phyloP scores from a whole-genome alignment of 2,113 vertebrate species.

The Grus americana region DNA sequence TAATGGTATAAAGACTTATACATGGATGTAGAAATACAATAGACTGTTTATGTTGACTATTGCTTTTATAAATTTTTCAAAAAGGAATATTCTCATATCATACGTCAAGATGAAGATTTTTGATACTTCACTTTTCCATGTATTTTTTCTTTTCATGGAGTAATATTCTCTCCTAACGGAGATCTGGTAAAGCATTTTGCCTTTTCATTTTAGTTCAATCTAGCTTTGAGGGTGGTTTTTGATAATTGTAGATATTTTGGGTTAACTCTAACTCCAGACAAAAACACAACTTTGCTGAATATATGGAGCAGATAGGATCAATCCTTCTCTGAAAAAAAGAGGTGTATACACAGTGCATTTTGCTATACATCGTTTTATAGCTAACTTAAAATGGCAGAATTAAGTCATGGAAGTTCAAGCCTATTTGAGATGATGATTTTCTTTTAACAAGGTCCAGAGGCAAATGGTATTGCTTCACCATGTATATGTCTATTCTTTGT shows the following conservation, averaged over 20 bases:
- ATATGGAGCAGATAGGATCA: background rate
- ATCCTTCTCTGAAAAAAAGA: background rate
- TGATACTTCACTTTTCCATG: background rate
- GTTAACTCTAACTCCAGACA: background rate
- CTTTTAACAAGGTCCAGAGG: background rate
- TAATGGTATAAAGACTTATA: background rate
- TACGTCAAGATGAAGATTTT: background rate
- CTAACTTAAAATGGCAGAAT: background rate
- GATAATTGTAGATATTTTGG: background rate
- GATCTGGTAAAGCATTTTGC: background rate
- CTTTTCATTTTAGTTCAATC: background rate
- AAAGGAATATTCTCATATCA: background rate
- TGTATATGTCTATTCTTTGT: background rate
- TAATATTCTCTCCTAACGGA: background rate
- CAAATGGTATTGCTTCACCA: background rate
- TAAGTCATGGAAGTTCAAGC: background rate
- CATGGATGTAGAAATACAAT: background rate
- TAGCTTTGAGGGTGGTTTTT: background rate
- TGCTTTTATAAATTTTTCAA: background rate
- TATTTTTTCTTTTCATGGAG: background rate
- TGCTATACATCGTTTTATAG: background rate
- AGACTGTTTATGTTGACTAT: background rate
- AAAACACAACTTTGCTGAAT: background rate
- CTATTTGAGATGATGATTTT: background rate
- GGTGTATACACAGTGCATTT: accelerated